Conservation (phyloP, 2,888 invertebrate genomes). For the Myathropa florea region DNA sequence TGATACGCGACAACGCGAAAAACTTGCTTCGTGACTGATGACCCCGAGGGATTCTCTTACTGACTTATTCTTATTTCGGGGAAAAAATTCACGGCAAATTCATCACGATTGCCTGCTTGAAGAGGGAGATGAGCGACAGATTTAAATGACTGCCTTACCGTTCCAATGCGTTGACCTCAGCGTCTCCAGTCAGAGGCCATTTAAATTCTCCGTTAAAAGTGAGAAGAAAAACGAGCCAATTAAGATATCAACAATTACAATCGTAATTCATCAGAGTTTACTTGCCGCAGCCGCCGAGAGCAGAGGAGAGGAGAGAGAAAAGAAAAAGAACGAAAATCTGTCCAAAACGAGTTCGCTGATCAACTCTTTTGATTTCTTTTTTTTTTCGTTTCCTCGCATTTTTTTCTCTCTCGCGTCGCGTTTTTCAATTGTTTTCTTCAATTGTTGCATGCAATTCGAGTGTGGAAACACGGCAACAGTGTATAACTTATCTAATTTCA, state of each 20-base stretch:
- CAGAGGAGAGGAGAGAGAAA: not conserved
- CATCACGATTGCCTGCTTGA: not conserved
- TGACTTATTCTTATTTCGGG: not conserved
- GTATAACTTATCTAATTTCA: slow-evolving; percentile 55
- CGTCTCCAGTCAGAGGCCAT: slow-evolving; percentile 1
- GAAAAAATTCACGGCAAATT: slow-evolving; percentile 26
- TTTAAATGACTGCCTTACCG: not conserved
- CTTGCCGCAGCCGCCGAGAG: not conserved
- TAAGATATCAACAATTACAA: slow-evolving; percentile 59
- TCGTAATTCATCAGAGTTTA: slow-evolving; percentile 29
- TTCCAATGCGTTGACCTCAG: slow-evolving; percentile 17
- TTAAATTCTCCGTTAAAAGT: slow-evolving; percentile 38
- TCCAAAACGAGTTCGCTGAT: slow-evolving; percentile 40
- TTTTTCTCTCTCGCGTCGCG: not conserved
- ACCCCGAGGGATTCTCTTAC: not conserved
- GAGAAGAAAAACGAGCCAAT: slow-evolving; percentile 48
- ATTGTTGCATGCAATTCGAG: slow-evolving; percentile 19
- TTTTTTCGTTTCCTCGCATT: not conserved
- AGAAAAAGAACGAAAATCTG: not conserved
- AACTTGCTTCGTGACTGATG: slow-evolving; percentile 25
- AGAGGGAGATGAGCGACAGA: not conserved
- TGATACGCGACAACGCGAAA: not conserved
- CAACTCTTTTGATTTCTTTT: slow-evolving; percentile 55
- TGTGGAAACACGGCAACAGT: slow-evolving; percentile 40
- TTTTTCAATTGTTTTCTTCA: slow-evolving; percentile 23